A percentile compares a stretch with the other conserved stretches of the same genome.
Conservation (phyloP, 1,140 invertebrate genomes). For the Daktulosphaira vitifoliae region DNA sequence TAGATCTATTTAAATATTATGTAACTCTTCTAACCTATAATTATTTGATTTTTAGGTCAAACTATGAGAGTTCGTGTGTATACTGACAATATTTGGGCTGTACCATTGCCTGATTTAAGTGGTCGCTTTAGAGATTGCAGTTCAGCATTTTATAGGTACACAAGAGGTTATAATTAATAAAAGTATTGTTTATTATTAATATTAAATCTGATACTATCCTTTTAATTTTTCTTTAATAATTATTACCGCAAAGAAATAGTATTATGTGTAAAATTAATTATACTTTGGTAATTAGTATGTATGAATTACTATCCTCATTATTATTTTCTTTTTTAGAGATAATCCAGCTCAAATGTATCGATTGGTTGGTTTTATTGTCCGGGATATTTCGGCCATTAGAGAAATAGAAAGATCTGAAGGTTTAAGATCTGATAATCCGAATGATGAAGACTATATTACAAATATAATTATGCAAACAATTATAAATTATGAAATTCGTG, state of each 20-base stretch:
- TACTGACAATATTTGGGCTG: neutral
- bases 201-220: too few relatives aligned
- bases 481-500: neutral
- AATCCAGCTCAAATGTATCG: slow-evolving; percentile 10
- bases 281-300: too few relatives aligned
- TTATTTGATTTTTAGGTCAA: neutral
- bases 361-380: neutral
- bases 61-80: neutral
- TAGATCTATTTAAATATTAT: too few relatives aligned
- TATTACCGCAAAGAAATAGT: too few relatives aligned
- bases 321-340: neutral
- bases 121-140: slow-evolving; percentile 14
- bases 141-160: slow-evolving; percentile 12
- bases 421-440: neutral
- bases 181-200: too few relatives aligned
- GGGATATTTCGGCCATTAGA: neutral
- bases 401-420: neutral
- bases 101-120: slow-evolving; percentile 18
- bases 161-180: neutral
- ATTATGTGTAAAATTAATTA: too few relatives aligned
- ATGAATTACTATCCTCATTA: too few relatives aligned
- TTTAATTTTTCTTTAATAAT: too few relatives aligned
- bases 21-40: neutral
- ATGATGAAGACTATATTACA: neutral
- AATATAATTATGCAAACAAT: slow-evolving; percentile 1